phyloP scores from a whole-genome alignment of 2,797 vertebrate species.

The Brachyalestes nurse region DNA sequence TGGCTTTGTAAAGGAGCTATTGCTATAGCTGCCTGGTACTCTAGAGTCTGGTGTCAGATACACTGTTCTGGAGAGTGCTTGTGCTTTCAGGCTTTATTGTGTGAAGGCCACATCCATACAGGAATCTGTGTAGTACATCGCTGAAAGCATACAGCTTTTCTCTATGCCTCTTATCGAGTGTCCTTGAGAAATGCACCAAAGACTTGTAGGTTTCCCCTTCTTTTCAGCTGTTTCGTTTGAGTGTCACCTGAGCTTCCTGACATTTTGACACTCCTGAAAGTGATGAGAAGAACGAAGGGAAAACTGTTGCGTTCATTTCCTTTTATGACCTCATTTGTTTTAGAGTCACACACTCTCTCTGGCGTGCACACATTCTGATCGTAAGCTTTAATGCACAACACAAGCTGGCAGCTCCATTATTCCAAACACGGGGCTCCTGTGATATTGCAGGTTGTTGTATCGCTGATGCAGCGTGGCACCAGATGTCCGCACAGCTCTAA shows the following conservation, averaged over 20 bases:
- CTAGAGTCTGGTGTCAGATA: background rate
- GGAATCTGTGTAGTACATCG: background rate
- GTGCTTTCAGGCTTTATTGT: background rate
- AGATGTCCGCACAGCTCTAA: constrained; percentile 49
- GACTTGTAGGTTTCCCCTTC: background rate
- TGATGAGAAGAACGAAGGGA: background rate
- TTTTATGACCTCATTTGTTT: constrained; percentile 25
- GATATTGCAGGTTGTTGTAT: constrained; percentile 36
- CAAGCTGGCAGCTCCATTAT: constrained; percentile 33
- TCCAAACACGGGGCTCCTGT: constrained; percentile 27
- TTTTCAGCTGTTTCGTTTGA: background rate
- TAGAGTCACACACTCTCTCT: background rate
- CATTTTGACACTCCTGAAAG: background rate
- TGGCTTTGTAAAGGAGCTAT: constrained; percentile 13
- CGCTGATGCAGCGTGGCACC: constrained; percentile 42
- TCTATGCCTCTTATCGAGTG: background rate
- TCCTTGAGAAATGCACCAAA: constrained; percentile 5
- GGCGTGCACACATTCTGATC: background rate
- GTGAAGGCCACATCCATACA: background rate
- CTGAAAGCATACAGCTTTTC: background rate
- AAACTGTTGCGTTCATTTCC: background rate
- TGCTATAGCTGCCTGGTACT: background rate
- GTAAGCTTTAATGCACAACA: constrained; percentile 13
- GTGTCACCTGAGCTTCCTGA: background rate
- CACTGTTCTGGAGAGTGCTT: background rate